Evolutionary conservation across 2,797 vertebrate genomes (phyloP).

Genomic region (Coregonus suidteri): DNA sequence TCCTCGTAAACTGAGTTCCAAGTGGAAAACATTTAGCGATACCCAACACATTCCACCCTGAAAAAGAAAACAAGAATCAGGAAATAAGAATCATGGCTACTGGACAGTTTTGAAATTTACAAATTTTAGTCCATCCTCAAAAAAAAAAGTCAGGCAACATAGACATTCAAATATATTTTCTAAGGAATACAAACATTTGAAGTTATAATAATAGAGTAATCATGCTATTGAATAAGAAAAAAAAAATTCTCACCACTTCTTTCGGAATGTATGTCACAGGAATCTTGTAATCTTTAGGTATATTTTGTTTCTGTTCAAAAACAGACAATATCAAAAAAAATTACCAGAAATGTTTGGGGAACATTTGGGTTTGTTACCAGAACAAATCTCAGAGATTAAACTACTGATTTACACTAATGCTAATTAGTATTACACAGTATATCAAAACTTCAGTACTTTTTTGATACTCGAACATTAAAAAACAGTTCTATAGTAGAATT

Average conservation of each 20-base stretch:
- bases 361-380: background rate
- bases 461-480: no score
- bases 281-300: slow-evolving; percentile 84
- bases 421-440: background rate
- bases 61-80: slow-evolving; percentile 14
- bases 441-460: no score
- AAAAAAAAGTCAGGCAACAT: background rate
- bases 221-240: background rate
- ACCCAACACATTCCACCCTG: slow-evolving; percentile 81
- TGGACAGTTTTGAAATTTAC: background rate
- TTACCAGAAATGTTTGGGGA: background rate
- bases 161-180: background rate
- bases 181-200: background rate
- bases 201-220: background rate
- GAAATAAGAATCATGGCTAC: slow-evolving; percentile 2
- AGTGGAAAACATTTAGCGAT: slow-evolving; percentile 75
- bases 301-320: slow-evolving; percentile 78
- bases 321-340: slow-evolving; percentile 19
- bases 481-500: no score
- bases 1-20: slow-evolving; percentile 76
- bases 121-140: background rate
- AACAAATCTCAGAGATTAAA: background rate
- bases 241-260: slow-evolving; percentile 72
- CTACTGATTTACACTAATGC: background rate
- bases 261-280: slow-evolving; percentile 73